Evolutionary conservation across 1,140 invertebrate species (phyloP).

Genomic region (Eubasilissa regina): DNA sequence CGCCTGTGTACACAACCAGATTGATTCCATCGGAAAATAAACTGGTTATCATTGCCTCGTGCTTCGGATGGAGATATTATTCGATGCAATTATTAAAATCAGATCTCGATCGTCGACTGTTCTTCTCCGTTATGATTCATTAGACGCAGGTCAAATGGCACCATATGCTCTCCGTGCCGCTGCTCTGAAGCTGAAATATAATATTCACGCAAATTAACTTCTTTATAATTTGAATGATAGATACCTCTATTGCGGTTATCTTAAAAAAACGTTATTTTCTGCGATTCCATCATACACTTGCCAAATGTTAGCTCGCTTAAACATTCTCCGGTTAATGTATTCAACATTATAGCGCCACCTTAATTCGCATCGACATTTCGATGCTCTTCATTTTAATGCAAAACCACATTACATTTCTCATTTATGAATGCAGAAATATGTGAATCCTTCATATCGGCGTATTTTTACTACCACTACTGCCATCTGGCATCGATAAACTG

Average conservation of each 20-base stretch:
- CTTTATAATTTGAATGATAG: conserved; percentile 25
- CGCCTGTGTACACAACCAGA: neutral
- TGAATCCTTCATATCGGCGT: neutral
- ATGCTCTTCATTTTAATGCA: neutral
- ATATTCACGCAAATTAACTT: conserved; percentile 40
- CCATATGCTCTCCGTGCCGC: conserved; percentile 30
- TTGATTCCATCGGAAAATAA: neutral
- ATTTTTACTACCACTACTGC: conserved; percentile 38
- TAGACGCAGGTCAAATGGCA: conserved; percentile 35
- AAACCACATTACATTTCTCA: neutral
- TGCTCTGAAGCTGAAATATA: neutral
- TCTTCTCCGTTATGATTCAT: conserved; percentile 27
- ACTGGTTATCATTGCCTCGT: neutral
- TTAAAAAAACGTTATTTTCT: conserved; percentile 3
- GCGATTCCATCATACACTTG: neutral
- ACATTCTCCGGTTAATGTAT: neutral
- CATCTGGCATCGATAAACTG: conserved; percentile 45
- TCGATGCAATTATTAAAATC: neutral
- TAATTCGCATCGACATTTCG: neutral
- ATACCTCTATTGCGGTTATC: conserved; percentile 37
- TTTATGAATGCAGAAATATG: neutral
- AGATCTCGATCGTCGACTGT: neutral
- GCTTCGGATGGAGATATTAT: conserved; percentile 1
- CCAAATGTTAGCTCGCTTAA: conserved; percentile 16
- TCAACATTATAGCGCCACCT: neutral